These are phyloP conservation scores for Drosophila ezoana DNA, from an alignment of 2,888 invertebrate genomes.

Conservation along the genomic window DNA sequence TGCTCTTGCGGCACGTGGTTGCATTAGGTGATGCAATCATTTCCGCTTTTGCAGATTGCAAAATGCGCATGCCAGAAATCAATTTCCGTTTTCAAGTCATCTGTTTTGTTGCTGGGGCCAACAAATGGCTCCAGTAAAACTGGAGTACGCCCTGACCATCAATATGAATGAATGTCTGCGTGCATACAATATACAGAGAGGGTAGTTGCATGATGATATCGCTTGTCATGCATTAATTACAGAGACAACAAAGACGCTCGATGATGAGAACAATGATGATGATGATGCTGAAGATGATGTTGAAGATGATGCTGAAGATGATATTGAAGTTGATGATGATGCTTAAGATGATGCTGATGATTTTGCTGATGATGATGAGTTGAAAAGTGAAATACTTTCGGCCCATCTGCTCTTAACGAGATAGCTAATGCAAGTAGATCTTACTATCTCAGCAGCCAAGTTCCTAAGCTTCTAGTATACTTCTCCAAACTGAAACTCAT, in stretches of 20 bases:
- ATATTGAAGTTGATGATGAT: conserved; percentile 5
- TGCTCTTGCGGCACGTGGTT: conserved; percentile 61
- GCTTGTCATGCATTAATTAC: conserved; percentile 51
- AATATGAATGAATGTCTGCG: background rate
- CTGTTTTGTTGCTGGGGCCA: conserved; percentile 32
- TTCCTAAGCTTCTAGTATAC: no score
- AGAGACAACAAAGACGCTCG: conserved; percentile 29
- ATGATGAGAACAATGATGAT: background rate
- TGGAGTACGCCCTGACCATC: conserved; percentile 23
- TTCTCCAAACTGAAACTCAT: no score
- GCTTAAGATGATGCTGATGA: no score
- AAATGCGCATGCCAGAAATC: conserved; percentile 66
- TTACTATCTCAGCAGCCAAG: no score
- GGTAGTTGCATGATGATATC: conserved; percentile 14
- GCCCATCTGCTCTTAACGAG: no score
- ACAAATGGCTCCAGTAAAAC: conserved; percentile 33
- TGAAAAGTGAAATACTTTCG: background rate
- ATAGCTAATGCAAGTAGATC: no score
- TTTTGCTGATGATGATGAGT: no score
- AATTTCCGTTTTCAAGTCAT: conserved; percentile 68
- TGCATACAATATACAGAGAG: background rate
- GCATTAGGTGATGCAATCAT: conserved; percentile 76
- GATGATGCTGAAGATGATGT: conserved; percentile 4
- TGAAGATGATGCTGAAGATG: background rate
- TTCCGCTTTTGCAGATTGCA: conserved; percentile 74